Percentiles rank a stretch among this genome's conserved stretches.
Evolutionary conservation across 2,797 vertebrate species (phyloP).

Genomic region (Chaetophractus vellerosus): DNA sequence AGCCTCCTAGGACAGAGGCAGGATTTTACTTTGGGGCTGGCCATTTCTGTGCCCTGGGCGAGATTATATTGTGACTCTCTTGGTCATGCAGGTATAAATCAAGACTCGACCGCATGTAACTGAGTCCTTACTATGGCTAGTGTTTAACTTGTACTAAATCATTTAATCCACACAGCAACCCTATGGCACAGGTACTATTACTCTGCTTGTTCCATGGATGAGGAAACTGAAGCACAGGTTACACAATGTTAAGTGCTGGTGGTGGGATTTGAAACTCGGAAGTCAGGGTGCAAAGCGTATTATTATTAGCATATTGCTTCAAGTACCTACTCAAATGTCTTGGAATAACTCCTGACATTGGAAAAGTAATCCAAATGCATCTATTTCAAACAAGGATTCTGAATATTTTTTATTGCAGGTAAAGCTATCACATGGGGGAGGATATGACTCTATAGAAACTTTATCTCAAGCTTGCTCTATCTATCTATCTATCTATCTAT

Average conservation of each 20-base stretch:
- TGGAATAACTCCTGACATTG: neutral
- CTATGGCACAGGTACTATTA: neutral
- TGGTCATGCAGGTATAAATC: neutral
- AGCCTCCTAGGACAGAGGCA: neutral
- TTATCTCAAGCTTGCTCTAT: no score
- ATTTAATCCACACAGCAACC: neutral
- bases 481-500: no score
- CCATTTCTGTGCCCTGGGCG: neutral
- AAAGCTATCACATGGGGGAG: neutral
- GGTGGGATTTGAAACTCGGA: neutral
- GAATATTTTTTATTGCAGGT: conserved; percentile 8
- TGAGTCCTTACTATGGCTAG: neutral
- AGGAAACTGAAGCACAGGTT: neutral
- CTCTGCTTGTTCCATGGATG: neutral
- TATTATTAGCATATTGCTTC: neutral
- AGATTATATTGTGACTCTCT: neutral
- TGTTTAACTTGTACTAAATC: neutral
- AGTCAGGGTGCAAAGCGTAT: neutral
- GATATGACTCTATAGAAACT: neutral
- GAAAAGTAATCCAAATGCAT: neutral
- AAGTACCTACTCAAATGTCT: neutral
- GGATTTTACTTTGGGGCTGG: neutral
- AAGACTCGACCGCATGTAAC: neutral
- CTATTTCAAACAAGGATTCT: conserved; percentile 8
- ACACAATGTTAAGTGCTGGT: neutral